phyloP scores from a whole-genome alignment of 2,113 vertebrate species.

The Sapayoa aenigma region DNA sequence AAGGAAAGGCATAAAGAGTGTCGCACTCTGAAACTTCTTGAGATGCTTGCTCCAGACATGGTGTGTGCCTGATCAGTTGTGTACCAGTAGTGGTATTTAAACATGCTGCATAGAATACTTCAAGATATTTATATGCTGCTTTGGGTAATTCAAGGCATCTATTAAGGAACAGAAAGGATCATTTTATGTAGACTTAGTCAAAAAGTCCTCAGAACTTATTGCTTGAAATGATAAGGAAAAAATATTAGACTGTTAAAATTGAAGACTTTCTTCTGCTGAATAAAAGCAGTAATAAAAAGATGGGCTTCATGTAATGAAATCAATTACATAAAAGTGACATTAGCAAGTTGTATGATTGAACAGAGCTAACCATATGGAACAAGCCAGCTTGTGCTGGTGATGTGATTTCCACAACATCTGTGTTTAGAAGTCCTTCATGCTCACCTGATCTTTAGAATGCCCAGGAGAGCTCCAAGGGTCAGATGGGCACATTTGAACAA shows the following conservation, averaged over 20 bases:
- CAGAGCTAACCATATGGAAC: background rate
- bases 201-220: background rate
- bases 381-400: background rate
- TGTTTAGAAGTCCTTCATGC: background rate
- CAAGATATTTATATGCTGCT: background rate
- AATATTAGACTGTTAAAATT: background rate
- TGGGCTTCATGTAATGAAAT: background rate
- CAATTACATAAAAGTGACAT: background rate
- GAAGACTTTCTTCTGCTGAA: background rate
- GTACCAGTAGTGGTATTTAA: background rate
- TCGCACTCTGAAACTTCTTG: background rate
- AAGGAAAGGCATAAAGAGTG: background rate
- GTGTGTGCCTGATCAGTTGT: background rate
- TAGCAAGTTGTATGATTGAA: background rate
- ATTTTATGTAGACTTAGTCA: background rate
- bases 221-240: background rate
- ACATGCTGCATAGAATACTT: background rate
- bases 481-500: background rate
- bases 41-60: background rate
- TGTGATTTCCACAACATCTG: background rate
- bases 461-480: background rate
- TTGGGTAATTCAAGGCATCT: background rate
- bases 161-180: background rate
- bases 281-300: background rate
- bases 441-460: background rate